Conservation (phyloP, 2,113 vertebrate species). For the Haemorhous mexicanus region DNA sequence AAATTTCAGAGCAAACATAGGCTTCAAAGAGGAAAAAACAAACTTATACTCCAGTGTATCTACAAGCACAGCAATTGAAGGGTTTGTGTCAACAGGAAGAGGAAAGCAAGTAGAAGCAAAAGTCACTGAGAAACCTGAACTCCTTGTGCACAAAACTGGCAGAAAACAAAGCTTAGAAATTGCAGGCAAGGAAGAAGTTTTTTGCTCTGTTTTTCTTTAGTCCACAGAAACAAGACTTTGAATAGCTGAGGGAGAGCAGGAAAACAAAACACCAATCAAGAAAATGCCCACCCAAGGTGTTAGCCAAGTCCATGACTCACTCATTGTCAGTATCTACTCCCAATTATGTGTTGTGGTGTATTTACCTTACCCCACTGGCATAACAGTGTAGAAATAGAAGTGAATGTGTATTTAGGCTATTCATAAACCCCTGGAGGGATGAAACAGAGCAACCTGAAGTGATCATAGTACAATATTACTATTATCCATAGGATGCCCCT, state of each 20-base stretch:
- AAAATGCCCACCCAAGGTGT: neutral
- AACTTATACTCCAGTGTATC: neutral
- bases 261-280: neutral
- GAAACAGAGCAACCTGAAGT: neutral
- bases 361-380: neutral
- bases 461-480: neutral
- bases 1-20: neutral
- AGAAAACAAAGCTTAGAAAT: neutral
- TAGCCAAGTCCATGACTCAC: neutral
- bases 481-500: neutral
- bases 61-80: neutral
- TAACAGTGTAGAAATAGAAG: neutral
- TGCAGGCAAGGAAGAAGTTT: neutral
- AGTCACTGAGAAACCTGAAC: neutral
- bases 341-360: neutral
- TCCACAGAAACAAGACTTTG: neutral
- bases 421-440: neutral
- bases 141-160: neutral
- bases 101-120: neutral
- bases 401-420: neutral
- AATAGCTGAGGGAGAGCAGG: neutral
- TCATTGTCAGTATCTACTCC: neutral
- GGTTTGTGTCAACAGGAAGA: neutral
- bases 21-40: neutral
- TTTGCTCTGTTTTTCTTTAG: neutral